These are phyloP conservation scores for Mus caroli DNA, from an alignment of 2,797 vertebrate genomes.

Conservation along the genomic window DNA sequence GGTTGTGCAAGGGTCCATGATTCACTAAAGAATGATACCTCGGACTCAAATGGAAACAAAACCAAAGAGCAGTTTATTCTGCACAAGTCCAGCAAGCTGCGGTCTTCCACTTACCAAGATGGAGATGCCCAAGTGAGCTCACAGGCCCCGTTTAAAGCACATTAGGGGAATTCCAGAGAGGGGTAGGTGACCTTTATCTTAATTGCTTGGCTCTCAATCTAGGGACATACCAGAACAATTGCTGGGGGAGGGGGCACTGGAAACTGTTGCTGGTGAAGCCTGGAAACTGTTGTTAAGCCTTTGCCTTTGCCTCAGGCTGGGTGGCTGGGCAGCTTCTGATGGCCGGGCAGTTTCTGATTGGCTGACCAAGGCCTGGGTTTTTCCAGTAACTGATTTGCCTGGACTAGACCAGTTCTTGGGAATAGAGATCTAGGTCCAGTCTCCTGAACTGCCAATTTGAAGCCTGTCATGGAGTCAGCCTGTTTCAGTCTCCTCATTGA, in stretches of 20 bases:
- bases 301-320: background rate
- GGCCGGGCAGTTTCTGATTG: background rate
- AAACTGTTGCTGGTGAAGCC: too few relatives aligned
- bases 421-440: background rate
- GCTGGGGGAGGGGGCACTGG: background rate
- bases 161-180: background rate
- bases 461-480: background rate
- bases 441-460: background rate
- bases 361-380: background rate
- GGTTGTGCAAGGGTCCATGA: background rate
- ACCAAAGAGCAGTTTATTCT: background rate
- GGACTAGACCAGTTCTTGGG: background rate
- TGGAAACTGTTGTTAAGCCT: background rate
- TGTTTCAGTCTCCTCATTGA: background rate
- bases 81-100: background rate
- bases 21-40: background rate
- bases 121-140: background rate
- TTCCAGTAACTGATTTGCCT: background rate
- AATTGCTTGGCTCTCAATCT: background rate
- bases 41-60: background rate
- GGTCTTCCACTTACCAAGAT: background rate
- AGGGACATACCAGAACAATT: background rate
- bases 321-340: background rate
- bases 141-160: background rate
- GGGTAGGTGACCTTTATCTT: background rate